phyloP scores from a whole-genome alignment of 2,797 vertebrate species.

The Benthosema pterotum region DNA sequence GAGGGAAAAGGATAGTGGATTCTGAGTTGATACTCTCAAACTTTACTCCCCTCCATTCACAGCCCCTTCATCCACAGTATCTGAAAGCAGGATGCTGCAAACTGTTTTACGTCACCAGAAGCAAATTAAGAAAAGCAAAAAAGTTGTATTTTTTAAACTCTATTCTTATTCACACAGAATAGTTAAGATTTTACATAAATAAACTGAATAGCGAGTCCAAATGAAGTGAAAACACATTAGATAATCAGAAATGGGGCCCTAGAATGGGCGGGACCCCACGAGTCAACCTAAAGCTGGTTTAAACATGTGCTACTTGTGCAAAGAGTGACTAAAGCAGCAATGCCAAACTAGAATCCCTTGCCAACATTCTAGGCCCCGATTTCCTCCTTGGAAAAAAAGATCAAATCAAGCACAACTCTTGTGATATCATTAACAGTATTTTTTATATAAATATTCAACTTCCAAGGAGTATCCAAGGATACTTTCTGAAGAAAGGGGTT shows the following conservation, averaged over 20 bases:
- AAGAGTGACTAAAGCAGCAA: slow-evolving; percentile 64
- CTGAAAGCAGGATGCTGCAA: slow-evolving; percentile 54
- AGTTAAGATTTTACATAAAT: slow-evolving; percentile 69
- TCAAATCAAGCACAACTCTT: slow-evolving; percentile 51
- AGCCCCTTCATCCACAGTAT: slow-evolving; percentile 65
- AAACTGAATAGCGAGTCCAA: slow-evolving; percentile 60
- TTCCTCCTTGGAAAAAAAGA: slow-evolving; percentile 44
- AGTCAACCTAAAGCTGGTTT: slow-evolving; percentile 59
- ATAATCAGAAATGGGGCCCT: slow-evolving; percentile 60
- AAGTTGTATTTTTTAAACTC: slow-evolving; percentile 44
- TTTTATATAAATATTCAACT: slow-evolving; percentile 59
- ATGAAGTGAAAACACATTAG: slow-evolving; percentile 52
- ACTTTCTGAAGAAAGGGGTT: slow-evolving; percentile 43
- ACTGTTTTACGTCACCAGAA: slow-evolving; percentile 63
- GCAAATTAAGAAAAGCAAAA: slow-evolving; percentile 46
- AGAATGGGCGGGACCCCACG: slow-evolving; percentile 45
- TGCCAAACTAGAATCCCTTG: slow-evolving; percentile 48
- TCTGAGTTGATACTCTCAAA: background rate
- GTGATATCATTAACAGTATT: slow-evolving; percentile 30
- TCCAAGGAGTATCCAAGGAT: slow-evolving; percentile 43
- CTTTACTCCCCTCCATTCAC: slow-evolving; percentile 27
- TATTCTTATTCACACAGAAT: slow-evolving; percentile 70
- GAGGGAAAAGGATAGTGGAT: background rate
- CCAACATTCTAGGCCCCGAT: slow-evolving; percentile 28
- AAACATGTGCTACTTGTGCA: slow-evolving; percentile 68